Evolutionary conservation across 2,113 vertebrate species (phyloP).

Genomic region (Cheilinus undulatus): DNA sequence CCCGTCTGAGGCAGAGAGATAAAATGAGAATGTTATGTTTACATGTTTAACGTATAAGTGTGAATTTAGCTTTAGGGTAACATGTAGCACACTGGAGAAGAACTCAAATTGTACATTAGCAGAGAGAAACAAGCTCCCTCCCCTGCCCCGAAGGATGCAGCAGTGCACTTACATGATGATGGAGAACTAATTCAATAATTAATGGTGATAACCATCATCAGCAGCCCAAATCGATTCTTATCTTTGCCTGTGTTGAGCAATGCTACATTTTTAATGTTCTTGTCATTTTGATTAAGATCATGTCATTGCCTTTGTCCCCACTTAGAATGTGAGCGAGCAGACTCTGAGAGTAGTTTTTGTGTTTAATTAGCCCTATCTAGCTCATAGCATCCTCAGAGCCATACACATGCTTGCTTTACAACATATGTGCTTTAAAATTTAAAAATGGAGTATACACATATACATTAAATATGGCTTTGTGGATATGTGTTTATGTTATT

Average conservation of each 20-base stretch:
- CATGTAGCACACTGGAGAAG: conserved; percentile 28
- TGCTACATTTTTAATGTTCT: conserved; percentile 80
- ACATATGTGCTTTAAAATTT: not conserved
- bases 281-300: conserved; percentile 81
- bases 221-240: conserved; percentile 78
- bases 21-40: conserved; percentile 48
- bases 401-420: not conserved
- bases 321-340: conserved; percentile 52
- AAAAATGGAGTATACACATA: not conserved
- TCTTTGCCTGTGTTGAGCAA: conserved; percentile 75
- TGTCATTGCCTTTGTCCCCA: conserved; percentile 73
- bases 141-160: conserved; percentile 65
- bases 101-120: conserved; percentile 61
- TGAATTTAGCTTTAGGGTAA: conserved; percentile 60
- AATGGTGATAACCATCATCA: conserved; percentile 82
- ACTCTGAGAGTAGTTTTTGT: conserved; percentile 24
- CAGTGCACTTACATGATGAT: conserved; percentile 75
- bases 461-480: conserved; percentile 4
- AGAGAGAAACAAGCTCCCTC: conserved; percentile 48
- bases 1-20: conserved; percentile 22
- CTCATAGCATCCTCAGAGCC: conserved; percentile 20
- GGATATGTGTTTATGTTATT: not conserved
- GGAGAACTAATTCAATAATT: conserved; percentile 79
- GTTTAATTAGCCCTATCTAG: conserved; percentile 48
- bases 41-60: conserved; percentile 55